Evolutionary conservation across 2,888 invertebrate genomes (phyloP), one percentile per base, ranked within the genome.

Genomic region (Microlaimidae sp.): DNA sequence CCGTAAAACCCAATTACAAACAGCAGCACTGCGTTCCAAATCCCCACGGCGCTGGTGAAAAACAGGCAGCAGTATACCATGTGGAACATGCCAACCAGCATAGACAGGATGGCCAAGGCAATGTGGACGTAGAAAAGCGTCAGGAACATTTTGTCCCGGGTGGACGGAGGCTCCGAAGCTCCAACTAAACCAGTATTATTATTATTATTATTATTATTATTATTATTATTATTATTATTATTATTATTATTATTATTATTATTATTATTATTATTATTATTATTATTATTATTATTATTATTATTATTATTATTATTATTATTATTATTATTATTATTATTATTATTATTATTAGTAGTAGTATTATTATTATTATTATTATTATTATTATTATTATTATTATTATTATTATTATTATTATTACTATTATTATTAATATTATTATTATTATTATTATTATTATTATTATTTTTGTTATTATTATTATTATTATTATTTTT

Each of bases 361-460:
- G 51, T n/a, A 51, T 51, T n/a, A 51, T 50, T 51, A 51, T 10
- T 23, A 51, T n/a, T n/a, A 21, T 50, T 51, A 51, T 50, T 51
- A 51, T 17, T 23, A 48, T 13, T 51, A 51, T 10, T 23, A 51
- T 10, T 51, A 52, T 10, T 51, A 51, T 50, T 23, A 51, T 13
- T 51, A 51, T 50, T 51, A 51, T 13, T 23, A 51, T 50, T 23
- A 51, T 13, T 23, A 51, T 50, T 51, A 51, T 50, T 23, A 52
- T 13, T 51, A 51, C 13, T 51, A 48, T 17, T 51, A 51, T 13
- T 46, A 49, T 13, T 46, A 49, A 10, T 46, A 49, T 13, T 46
- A 49, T 13, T 46, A 49, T 13, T 46, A 49, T 13, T 46, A 49
- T n/a, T n/a, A n/a, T n/a, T n/a, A n/a, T n/a, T n/a, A n/a, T n/a